Percentiles rank a stretch among this genome's conserved stretches.
Evolutionary conservation across 2,888 invertebrate genomes (phyloP).

Genomic region (Saturnia pavonia): DNA sequence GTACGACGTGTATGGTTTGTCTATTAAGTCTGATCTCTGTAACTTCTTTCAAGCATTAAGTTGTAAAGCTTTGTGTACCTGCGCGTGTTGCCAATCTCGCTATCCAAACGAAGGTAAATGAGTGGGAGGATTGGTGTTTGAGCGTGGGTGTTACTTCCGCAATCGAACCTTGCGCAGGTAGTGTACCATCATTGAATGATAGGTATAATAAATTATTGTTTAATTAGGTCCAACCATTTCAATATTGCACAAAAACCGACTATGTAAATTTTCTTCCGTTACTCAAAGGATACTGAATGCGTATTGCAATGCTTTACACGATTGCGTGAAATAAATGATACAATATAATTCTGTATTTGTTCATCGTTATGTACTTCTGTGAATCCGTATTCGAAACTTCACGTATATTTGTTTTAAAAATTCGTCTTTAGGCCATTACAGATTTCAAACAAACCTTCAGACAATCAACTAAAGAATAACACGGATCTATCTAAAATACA

Average conservation of each 20-base stretch:
- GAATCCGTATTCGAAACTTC: background rate
- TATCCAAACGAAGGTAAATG: no score
- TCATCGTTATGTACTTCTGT: background rate
- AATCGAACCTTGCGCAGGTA: background rate
- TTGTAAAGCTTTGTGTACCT: background rate
- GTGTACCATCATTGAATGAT: background rate
- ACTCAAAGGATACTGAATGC: background rate
- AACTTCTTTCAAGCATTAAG: background rate
- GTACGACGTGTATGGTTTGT: background rate
- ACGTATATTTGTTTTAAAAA: background rate
- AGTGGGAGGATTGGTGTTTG: background rate
- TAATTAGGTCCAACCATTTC: background rate
- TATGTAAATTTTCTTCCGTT: slow-evolving; percentile 3
- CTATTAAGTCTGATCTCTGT: background rate
- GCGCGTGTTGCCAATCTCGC: background rate
- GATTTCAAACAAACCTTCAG: no score
- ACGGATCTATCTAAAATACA: no score
- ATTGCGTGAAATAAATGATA: slow-evolving; percentile 4
- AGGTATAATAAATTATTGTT: background rate
- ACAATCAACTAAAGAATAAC: no score
- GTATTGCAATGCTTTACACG: background rate
- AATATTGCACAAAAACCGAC: background rate
- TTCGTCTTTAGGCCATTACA: no score
- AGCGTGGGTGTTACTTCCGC: background rate
- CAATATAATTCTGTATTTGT: background rate